These are phyloP conservation scores for Thinocorus orbignyianus DNA, from an alignment of 2,113 vertebrate genomes.

Conservation along the genomic window DNA sequence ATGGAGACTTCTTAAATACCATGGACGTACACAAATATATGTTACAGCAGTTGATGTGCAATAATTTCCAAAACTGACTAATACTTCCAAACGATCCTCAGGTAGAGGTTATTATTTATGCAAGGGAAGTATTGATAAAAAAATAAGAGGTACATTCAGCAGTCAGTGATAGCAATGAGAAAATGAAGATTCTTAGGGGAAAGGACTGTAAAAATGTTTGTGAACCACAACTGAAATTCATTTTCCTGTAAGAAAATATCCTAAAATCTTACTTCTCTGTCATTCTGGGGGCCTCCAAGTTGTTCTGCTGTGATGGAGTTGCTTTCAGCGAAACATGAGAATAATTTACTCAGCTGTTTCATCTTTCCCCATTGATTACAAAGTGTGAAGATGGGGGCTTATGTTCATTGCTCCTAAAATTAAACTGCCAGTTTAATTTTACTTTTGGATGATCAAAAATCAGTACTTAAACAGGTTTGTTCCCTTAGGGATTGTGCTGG, in stretches of 20 bases:
- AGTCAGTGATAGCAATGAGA: background rate
- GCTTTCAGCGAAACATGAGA: background rate
- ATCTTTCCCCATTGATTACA: background rate
- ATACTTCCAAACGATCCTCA: background rate
- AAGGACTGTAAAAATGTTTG: background rate
- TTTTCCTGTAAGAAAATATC: background rate
- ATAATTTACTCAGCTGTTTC: background rate
- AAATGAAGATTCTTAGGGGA: background rate
- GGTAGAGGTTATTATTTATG: background rate
- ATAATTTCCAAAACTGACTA: background rate
- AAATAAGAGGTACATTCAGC: background rate
- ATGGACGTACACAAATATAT: background rate
- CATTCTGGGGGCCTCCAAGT: background rate
- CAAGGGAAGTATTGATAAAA: background rate
- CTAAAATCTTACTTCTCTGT: background rate
- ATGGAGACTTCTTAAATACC: background rate
- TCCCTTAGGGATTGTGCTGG: background rate
- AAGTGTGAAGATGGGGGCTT: background rate
- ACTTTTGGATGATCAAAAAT: background rate
- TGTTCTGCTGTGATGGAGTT: background rate
- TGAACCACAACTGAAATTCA: background rate
- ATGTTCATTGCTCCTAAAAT: background rate
- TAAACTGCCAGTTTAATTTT: background rate
- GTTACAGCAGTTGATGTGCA: background rate
- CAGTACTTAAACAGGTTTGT: background rate